Evolutionary conservation across 2,888 invertebrate genomes (phyloP).

Genomic region (Pseudanteris insignis): DNA sequence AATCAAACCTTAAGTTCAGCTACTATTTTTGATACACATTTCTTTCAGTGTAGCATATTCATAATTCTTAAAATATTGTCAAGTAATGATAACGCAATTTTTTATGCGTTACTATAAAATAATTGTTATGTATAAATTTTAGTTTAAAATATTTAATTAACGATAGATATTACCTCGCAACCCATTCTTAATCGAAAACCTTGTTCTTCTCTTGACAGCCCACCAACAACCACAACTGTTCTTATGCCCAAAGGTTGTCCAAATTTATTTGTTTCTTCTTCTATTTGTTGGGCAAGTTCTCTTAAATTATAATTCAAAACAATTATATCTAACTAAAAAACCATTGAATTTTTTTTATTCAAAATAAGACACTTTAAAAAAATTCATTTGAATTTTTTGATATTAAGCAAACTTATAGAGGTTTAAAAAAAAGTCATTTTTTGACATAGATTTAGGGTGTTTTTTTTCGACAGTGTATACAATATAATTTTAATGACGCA

Average conservation of each 20-base stretch:
- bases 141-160: conserved; percentile 4
- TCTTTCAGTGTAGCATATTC: no score
- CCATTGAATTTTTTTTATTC: no score
- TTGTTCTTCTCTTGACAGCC: conserved; percentile 97
- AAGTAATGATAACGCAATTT: no score
- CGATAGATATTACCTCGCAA: conserved; percentile 78
- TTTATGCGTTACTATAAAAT: no score
- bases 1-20: no score
- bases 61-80: no score
- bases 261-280: conserved; percentile 98
- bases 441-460: no score
- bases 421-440: no score
- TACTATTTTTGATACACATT: no score
- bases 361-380: neutral
- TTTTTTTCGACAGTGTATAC: no score
- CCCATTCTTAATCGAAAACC: conserved; percentile 95
- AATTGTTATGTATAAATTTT: neutral
- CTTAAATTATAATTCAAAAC: conserved; percentile 66
- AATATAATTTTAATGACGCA: no score
- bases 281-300: conserved; percentile 98
- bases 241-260: conserved; percentile 91
- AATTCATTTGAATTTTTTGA: neutral
- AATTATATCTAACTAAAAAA: conserved; percentile 3
- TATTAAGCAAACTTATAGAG: no score
- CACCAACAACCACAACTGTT: conserved; percentile 98